These are phyloP conservation scores for Bacillus rossius DNA, from an alignment of 1,140 invertebrate species.

Conservation along the genomic window DNA sequence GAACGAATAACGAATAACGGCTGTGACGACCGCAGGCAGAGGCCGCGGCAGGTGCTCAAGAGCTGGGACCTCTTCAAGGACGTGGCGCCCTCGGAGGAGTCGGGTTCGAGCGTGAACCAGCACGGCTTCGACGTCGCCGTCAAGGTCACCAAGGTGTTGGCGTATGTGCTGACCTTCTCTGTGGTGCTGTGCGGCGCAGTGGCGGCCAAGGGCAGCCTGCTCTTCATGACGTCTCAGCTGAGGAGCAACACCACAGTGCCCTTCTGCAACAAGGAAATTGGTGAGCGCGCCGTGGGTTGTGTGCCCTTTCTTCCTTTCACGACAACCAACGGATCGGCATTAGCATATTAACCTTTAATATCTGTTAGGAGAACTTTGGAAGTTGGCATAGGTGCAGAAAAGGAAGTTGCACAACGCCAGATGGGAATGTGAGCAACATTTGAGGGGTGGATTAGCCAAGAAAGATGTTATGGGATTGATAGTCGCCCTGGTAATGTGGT, in stretches of 20 bases:
- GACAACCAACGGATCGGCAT: no score
- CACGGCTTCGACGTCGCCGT: constrained; percentile 79
- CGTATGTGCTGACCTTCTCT: constrained; percentile 77
- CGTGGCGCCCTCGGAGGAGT: constrained; percentile 79
- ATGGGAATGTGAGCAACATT: no score
- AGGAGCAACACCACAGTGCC: constrained; percentile 62
- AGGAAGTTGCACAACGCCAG: no score
- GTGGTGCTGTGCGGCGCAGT: constrained; percentile 77
- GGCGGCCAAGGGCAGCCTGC: constrained; percentile 74
- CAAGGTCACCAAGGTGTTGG: constrained; percentile 76
- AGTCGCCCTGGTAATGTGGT: no score
- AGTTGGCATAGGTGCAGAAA: no score
- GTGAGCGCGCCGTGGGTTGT: constrained; percentile 54
- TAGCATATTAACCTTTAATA: no score
- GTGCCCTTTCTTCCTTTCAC: no score
- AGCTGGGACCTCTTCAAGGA: constrained; percentile 94
- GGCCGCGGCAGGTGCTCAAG: constrained; percentile 82
- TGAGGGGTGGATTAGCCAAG: no score
- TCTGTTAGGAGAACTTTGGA: no score
- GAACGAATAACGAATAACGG: no score
- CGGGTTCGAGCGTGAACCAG: constrained; percentile 81
- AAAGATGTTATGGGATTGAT: no score
- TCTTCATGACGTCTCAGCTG: constrained; percentile 89
- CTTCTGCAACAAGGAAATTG: constrained; percentile 78
- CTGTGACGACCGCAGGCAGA: constrained; percentile 53